phyloP scores from a whole-genome alignment of 1,140 invertebrate genomes.

The Drosophila leontia region DNA sequence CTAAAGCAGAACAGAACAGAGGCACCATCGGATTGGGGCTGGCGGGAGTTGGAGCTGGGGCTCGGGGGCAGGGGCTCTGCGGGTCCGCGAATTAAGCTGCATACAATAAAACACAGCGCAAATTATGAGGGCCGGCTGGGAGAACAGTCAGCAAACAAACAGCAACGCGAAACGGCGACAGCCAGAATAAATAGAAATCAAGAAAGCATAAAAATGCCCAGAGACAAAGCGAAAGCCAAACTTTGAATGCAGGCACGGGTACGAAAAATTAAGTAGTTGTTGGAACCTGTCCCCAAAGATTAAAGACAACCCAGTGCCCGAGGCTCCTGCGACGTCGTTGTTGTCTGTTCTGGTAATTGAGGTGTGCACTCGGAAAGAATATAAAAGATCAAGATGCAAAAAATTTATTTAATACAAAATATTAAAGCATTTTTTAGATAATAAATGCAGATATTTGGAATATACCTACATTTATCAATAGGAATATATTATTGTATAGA shows the following conservation, averaged over 20 bases:
- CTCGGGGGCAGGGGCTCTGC: not conserved
- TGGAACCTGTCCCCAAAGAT: conserved; percentile 73
- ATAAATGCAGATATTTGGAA: too few relatives aligned
- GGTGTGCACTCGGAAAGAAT: not conserved
- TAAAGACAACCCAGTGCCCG: conserved; percentile 50
- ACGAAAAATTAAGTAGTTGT: conserved; percentile 77
- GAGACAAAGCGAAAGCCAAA: conserved; percentile 26
- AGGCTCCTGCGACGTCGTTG: conserved; percentile 8
- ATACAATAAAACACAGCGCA: conserved; percentile 75
- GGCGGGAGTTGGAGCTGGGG: not conserved
- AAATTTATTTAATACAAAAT: not conserved
- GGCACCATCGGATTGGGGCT: conserved; percentile 24
- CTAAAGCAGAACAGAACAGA: conserved; percentile 11
- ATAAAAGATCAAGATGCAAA: not conserved
- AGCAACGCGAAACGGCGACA: conserved; percentile 6
- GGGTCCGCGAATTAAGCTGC: conserved; percentile 65
- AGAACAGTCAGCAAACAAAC: conserved; percentile 28
- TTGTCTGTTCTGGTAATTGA: conserved; percentile 63
- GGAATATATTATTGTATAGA: too few relatives aligned
- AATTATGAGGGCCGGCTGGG: conserved; percentile 68
- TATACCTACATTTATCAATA: too few relatives aligned
- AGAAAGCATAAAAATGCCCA: conserved; percentile 66
- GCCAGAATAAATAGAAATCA: conserved; percentile 61
- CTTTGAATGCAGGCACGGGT: conserved; percentile 31
- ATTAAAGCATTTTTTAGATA: too few relatives aligned